Conservation (phyloP, 2,888 invertebrate species). For the Neoascia interrupta region DNA sequence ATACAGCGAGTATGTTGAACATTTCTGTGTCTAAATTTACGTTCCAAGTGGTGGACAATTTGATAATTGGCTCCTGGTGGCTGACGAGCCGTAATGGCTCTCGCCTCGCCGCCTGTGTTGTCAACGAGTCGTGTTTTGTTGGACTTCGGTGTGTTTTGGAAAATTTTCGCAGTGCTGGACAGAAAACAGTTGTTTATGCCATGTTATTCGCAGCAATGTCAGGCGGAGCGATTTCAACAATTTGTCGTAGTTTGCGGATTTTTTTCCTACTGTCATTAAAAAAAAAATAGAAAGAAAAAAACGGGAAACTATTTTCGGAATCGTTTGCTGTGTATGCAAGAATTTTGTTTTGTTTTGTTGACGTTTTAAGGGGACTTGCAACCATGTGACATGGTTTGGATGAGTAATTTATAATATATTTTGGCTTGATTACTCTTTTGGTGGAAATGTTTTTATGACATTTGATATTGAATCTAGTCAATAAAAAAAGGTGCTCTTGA, state of each 20-base stretch:
- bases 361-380: too few relatives aligned
- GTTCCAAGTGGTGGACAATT: constrained; percentile 43
- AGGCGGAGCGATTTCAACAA: constrained; percentile 48
- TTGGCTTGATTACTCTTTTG: too few relatives aligned
- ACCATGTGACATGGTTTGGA: too few relatives aligned
- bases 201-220: constrained; percentile 41
- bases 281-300: too few relatives aligned
- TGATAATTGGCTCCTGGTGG: constrained; percentile 39
- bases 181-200: constrained; percentile 43
- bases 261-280: constrained; percentile 14
- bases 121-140: not conserved
- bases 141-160: constrained; percentile 20
- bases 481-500: too few relatives aligned
- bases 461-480: too few relatives aligned
- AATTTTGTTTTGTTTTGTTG: too few relatives aligned
- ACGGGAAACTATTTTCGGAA: not conserved
- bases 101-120: constrained; percentile 4
- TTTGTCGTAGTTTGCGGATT: constrained; percentile 37
- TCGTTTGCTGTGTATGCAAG: not conserved
- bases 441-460: too few relatives aligned
- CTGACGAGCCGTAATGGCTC: not conserved
- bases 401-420: too few relatives aligned
- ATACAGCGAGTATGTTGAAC: too few relatives aligned
- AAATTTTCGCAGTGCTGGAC: constrained; percentile 30
- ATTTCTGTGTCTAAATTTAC: constrained; percentile 8